Evolutionary conservation across 1,140 invertebrate species (phyloP).

Genomic region (Caenorhabditis latens): DNA sequence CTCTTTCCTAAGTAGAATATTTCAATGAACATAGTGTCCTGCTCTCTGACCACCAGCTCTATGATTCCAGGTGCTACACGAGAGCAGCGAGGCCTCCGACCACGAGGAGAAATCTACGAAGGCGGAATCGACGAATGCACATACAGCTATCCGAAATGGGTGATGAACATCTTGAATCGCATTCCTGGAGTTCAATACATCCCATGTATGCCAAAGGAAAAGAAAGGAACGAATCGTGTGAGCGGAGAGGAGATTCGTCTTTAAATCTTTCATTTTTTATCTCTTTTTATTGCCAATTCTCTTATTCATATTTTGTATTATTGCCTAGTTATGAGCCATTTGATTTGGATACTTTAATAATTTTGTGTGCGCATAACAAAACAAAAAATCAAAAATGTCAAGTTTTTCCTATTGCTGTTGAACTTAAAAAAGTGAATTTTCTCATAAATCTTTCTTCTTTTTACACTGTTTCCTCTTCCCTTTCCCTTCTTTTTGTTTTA

Average conservation of each 20-base stretch:
- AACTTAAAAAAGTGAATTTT: not conserved
- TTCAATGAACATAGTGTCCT: too few species aligned
- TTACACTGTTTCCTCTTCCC: not conserved
- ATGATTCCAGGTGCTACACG: slow-evolving; percentile 71
- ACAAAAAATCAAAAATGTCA: not conserved
- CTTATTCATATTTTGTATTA: slow-evolving; percentile 6
- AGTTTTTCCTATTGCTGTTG: not conserved
- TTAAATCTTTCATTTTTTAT: not conserved
- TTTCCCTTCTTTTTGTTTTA: not conserved
- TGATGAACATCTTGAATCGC: slow-evolving; percentile 66
- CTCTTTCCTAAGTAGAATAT: too few species aligned
- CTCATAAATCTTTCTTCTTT: not conserved
- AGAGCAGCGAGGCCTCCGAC: slow-evolving; percentile 72
- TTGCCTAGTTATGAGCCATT: not conserved
- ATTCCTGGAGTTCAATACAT: slow-evolving; percentile 66
- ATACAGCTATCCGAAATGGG: slow-evolving; percentile 69
- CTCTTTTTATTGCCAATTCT: not conserved
- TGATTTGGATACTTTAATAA: slow-evolving; percentile 43
- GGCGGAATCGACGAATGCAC: slow-evolving; percentile 68
- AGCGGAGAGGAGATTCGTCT: slow-evolving; percentile 44
- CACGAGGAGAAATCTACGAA: slow-evolving; percentile 70
- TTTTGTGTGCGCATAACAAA: slow-evolving; percentile 41
- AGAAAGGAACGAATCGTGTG: slow-evolving; percentile 55
- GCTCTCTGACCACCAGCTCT: slow-evolving; percentile 25
- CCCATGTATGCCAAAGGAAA: slow-evolving; percentile 69